Conservation (phyloP, 2,888 invertebrate genomes). For the Calliopum simillimum region DNA sequence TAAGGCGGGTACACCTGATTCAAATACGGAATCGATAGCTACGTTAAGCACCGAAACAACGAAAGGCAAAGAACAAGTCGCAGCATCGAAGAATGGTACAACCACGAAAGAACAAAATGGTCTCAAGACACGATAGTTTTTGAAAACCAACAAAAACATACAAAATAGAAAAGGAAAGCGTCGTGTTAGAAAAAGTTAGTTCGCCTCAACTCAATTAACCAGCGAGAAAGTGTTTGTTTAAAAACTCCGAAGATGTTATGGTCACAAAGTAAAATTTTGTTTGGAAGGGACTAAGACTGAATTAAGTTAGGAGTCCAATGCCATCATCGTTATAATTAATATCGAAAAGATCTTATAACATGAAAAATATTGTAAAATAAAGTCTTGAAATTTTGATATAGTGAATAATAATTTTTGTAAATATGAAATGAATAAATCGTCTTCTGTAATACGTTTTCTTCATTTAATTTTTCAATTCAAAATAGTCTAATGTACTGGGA, state of each 20-base stretch:
- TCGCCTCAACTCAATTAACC: no score
- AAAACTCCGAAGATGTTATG: no score
- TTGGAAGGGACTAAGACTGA: conserved; percentile 26
- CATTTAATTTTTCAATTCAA: no score
- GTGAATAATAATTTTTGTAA: conserved; percentile 6
- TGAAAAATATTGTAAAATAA: conserved; percentile 24
- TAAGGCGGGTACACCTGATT: conserved; percentile 19
- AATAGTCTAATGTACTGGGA: no score
- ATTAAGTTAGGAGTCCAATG: conserved; percentile 24
- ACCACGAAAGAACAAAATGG: not conserved
- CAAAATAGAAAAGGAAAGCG: not conserved
- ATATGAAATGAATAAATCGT: no score
- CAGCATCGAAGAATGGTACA: not conserved
- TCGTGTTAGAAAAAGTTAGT: not conserved
- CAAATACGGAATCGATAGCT: conserved; percentile 19
- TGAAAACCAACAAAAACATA: not conserved
- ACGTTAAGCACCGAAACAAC: not conserved
- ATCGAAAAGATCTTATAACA: conserved; percentile 19
- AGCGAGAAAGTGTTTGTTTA: no score
- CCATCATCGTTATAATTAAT: conserved; percentile 23
- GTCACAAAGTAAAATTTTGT: conserved; percentile 6
- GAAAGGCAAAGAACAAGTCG: not conserved
- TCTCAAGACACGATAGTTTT: not conserved
- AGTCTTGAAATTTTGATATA: conserved; percentile 22
- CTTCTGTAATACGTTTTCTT: not conserved